These are phyloP conservation scores for Equus przewalskii DNA, from an alignment of 2,113 vertebrate species.

Conservation along the genomic window DNA sequence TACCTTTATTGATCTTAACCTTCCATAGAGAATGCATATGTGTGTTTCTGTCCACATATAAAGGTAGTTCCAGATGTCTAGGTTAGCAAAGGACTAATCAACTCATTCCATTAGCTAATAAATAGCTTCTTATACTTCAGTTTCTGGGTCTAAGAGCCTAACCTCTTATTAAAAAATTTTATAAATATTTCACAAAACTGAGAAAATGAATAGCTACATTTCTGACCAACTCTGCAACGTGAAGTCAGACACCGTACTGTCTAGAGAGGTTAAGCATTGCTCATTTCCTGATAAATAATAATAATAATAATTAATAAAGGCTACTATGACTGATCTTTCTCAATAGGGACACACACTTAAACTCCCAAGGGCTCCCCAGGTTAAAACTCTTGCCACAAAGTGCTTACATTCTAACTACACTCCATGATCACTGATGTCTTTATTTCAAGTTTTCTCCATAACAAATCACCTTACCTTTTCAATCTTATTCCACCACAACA, in stretches of 20 bases:
- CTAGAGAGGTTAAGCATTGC: background rate
- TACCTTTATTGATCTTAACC: constrained; percentile 46
- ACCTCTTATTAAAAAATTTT: background rate
- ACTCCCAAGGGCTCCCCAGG: background rate
- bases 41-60: background rate
- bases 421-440: background rate
- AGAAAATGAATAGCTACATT: constrained; percentile 30
- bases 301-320: background rate
- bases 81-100: constrained; percentile 25
- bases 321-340: background rate
- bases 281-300: constrained; percentile 43
- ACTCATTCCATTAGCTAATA: background rate
- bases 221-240: background rate
- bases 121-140: background rate
- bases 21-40: background rate
- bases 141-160: constrained; percentile 10
- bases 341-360: background rate
- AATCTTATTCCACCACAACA: background rate
- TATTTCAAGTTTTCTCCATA: background rate
- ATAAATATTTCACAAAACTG: constrained; percentile 27
- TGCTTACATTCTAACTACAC: background rate
- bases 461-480: background rate
- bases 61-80: background rate
- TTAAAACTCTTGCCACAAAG: constrained; percentile 3
- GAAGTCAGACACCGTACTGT: background rate